A percentile compares a stretch with the other conserved stretches of the same genome.
Evolutionary conservation across 2,888 invertebrate species (phyloP).

Genomic region (Cerceris ruficornis): DNA sequence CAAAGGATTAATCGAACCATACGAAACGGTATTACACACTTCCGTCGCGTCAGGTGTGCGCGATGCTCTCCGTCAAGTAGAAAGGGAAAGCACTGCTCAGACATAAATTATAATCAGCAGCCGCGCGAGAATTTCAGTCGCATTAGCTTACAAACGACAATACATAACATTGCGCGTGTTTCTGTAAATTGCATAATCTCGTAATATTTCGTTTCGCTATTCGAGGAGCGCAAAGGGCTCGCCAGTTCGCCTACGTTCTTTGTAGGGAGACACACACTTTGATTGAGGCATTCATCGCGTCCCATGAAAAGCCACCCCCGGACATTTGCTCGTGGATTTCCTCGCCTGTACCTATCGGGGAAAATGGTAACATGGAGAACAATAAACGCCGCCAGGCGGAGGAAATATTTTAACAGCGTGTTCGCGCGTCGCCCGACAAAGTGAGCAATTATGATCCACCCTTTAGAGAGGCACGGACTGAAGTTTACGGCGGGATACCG

Average conservation of each 20-base stretch:
- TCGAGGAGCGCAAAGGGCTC: constrained; percentile 20
- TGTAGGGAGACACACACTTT: constrained; percentile 24
- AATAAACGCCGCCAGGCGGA: constrained; percentile 56
- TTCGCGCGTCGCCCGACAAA: constrained; percentile 34
- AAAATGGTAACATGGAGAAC: constrained; percentile 60
- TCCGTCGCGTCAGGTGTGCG: no score
- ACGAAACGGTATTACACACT: no score
- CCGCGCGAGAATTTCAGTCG: constrained; percentile 2
- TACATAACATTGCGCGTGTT: constrained; percentile 25
- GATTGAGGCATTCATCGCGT: constrained; percentile 55
- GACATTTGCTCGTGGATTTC: constrained; percentile 48
- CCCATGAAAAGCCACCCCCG: constrained; percentile 45
- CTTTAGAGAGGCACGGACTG: constrained; percentile 30
- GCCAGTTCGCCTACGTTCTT: not conserved
- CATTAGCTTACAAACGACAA: not conserved
- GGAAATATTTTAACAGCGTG: constrained; percentile 61
- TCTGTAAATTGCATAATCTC: constrained; percentile 53
- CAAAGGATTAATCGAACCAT: not conserved
- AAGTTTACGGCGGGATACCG: constrained; percentile 39
- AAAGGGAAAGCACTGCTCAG: constrained; percentile 6
- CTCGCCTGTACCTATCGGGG: constrained; percentile 44
- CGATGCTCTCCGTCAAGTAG: not conserved
- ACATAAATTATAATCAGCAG: constrained; percentile 17
- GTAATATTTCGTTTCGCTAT: constrained; percentile 29
- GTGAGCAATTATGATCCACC: constrained; percentile 58